These are phyloP conservation scores for Telmatochromis bifrenatus DNA, from an alignment of 2,113 vertebrate species.

Conservation along the genomic window DNA sequence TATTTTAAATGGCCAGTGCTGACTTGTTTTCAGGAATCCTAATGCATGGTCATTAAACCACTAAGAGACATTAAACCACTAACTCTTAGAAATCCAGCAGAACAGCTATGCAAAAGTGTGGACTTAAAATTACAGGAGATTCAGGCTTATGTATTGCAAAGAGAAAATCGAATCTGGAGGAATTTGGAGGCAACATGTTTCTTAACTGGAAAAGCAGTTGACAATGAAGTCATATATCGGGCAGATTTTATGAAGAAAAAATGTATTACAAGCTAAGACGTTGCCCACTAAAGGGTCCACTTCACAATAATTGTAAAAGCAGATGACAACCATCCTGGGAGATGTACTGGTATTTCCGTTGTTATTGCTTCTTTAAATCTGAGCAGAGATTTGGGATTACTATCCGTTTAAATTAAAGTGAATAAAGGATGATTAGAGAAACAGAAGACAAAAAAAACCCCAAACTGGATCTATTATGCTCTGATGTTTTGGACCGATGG, in stretches of 20 bases:
- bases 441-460: constrained; percentile 58
- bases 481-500: constrained; percentile 86
- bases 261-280: neutral
- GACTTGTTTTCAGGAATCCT: neutral
- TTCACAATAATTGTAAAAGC: neutral
- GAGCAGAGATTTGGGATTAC: constrained; percentile 76
- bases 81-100: neutral
- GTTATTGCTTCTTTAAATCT: constrained; percentile 61
- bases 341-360: constrained; percentile 12
- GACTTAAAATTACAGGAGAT: neutral
- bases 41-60: neutral
- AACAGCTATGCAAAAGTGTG: neutral
- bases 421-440: constrained; percentile 80
- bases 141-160: neutral
- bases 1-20: neutral
- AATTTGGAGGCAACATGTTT: neutral
- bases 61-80: neutral
- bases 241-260: neutral
- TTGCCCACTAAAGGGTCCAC: neutral
- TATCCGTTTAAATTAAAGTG: constrained; percentile 90
- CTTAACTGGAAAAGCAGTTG: neutral
- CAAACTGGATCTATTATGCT: constrained; percentile 81
- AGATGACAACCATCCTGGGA: neutral
- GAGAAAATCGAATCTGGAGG: neutral
- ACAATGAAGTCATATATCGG: neutral